Evolutionary conservation across 2,888 invertebrate species (phyloP), one percentile per base, ranked within the genome.

Genomic region (Chymomyza caudatula): DNA sequence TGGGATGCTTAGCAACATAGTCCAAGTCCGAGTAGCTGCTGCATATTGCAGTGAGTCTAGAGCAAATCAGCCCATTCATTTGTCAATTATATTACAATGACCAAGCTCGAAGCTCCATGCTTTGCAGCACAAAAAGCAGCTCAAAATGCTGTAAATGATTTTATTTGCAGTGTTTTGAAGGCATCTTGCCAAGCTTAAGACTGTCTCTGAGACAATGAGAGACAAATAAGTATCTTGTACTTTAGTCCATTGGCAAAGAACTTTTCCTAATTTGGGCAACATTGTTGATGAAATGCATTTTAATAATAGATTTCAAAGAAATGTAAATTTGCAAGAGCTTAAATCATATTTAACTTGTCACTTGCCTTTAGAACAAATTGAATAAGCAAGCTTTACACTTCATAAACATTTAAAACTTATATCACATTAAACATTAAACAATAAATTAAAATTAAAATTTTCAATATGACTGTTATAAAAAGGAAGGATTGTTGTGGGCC

Each of bases 31-130:
- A 37, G 29, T n/a, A n/a, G n/a, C n/a, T n/a, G n/a, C n/a, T n/a
- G n/a, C n/a, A 11, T 11, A 37, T 8, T 2, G 29, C 1, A 8
- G 2, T 4, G 29, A 37, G 29, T 37, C 29, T 11, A 37, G 29
- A 57, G 82, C 77, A 76, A 71, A 78, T 78, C 77, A 74, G 67
- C 64, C 75, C 73, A 85, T 75, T 85, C 83, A 82, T 80, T 80
- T 82, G 85, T 77, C 80, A 82, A 85, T 85, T 73, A 75, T 69
- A 69, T 64, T 69, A 79, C 83, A 85, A 79, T 71, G 78, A 37
- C 29, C 29, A 37, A 37, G 29, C 2, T 2, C 29, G 29, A 37
- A 37, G 29, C 2, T 2, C 29, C 11, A 37, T 37, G 29, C 29
- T 11, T 11, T 37, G 29, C 29, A 37, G 29, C 29, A 37, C 11